Evolutionary conservation across 2,797 vertebrate genomes (phyloP).

Genomic region (Enoplosus armatus): DNA sequence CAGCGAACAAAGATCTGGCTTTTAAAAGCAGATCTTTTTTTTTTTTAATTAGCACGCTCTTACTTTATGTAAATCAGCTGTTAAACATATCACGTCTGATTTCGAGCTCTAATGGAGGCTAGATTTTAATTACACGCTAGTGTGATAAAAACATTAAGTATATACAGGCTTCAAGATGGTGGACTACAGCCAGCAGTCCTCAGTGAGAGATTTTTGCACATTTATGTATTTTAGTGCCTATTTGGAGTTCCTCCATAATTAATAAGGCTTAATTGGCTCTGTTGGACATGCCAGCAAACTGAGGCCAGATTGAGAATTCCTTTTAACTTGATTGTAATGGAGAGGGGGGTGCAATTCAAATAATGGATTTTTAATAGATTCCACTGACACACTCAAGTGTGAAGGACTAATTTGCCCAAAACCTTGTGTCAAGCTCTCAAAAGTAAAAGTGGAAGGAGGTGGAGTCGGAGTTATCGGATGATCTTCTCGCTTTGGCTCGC

Average conservation of each 20-base stretch:
- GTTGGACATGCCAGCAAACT: slow-evolving; percentile 80
- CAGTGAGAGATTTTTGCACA: slow-evolving; percentile 59
- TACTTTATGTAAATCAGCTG: slow-evolving; percentile 87
- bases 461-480: slow-evolving; percentile 55
- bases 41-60: slow-evolving; percentile 79
- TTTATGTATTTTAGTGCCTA: slow-evolving; percentile 75
- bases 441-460: slow-evolving; percentile 55
- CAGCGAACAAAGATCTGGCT: slow-evolving; percentile 44
- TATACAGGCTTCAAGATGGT: slow-evolving; percentile 52
- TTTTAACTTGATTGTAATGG: slow-evolving; percentile 79
- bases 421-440: slow-evolving; percentile 66
- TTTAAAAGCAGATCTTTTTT: slow-evolving; percentile 69
- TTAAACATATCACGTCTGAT: slow-evolving; percentile 74
- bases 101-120: slow-evolving; percentile 75
- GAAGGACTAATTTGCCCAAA: slow-evolving; percentile 78
- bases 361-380: slow-evolving; percentile 85
- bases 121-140: slow-evolving; percentile 76
- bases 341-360: slow-evolving; percentile 78
- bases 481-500: slow-evolving; percentile 40
- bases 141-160: slow-evolving; percentile 68
- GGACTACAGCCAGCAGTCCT: slow-evolving; percentile 57
- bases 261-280: slow-evolving; percentile 79
- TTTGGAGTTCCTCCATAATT: slow-evolving; percentile 80
- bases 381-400: slow-evolving; percentile 77
- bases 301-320: slow-evolving; percentile 74